Evolutionary conservation across 2,797 vertebrate genomes (phyloP).

Genomic region (Gephyroberyx darwinii): DNA sequence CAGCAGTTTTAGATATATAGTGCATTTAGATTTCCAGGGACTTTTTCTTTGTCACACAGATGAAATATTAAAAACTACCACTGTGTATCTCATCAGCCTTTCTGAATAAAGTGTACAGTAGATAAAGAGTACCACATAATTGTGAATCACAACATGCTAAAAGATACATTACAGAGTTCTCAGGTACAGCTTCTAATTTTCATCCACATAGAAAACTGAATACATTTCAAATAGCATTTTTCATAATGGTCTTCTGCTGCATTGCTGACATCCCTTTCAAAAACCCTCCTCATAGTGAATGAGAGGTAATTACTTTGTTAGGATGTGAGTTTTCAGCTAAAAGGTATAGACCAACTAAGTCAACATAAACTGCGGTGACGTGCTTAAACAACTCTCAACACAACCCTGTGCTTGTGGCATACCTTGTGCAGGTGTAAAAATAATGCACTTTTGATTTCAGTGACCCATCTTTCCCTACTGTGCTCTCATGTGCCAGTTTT

Average conservation of each 20-base stretch:
- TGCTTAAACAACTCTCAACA: too few species aligned
- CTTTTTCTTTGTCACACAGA: background rate
- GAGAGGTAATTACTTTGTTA: background rate
- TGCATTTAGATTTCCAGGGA: background rate
- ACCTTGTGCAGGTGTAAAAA: background rate
- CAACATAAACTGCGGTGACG: too few species aligned
- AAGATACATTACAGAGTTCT: background rate
- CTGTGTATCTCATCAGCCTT: background rate
- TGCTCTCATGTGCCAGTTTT: too few species aligned
- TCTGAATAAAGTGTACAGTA: background rate
- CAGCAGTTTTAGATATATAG: background rate
- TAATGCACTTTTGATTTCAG: slow-evolving; percentile 6
- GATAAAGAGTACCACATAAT: background rate
- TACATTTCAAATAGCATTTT: background rate
- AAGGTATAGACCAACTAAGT: too few species aligned
- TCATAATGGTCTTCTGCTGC: background rate
- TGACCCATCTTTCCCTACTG: background rate
- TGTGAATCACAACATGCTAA: background rate
- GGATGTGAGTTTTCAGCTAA: too few species aligned
- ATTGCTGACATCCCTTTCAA: background rate
- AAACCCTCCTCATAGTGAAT: background rate
- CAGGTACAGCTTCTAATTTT: background rate
- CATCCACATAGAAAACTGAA: background rate
- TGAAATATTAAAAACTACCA: background rate
- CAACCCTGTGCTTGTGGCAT: background rate